Base-by-base conservation (phyloP, 1,140 invertebrate species). In the Lanistes nyassanus region DNA sequence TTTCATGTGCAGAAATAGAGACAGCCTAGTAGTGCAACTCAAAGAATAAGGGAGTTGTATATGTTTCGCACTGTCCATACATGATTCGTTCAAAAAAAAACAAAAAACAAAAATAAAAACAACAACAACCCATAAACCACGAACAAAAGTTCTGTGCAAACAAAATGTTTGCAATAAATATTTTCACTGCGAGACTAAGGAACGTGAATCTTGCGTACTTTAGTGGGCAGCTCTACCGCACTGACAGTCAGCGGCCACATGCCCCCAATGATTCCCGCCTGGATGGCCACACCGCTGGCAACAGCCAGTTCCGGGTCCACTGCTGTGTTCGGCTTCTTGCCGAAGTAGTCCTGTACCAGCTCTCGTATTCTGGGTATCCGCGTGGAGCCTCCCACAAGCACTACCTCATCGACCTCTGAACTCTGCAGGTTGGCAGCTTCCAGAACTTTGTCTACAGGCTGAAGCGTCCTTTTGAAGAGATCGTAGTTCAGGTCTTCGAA, bases 341-440 rank as follows among this genome's bases (percentile, higher is more conserved):
- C 80, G 74, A 89, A 91, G 79, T 85, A 90, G 3, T 85, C 79
- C 7, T 76, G 80, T 26, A 91, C 88, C 62, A 90, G 76, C 72
- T 88, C 74, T 74, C 89, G 74, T 1, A 91, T 85, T 80, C 85
- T 88, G 39, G 90, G 90, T 65, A 91, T 90, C 74, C 89, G 78
- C 11, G 90, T 91, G n/a, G 90, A 91, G 21, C 90, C 90, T 7
- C 90, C 90, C 21, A 91, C 90, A 74, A 91, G 72, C n/a, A 91
- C 89, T 66, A 91, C 85, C 81, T 91, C 90, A 81, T 91, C 88
- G 23, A 91, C 83, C 39, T 91, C 87, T 26, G 83, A 79, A 76
- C 42, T 82, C 16, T 64, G 72, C 51, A 88, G 53, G 73, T 99
- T 97, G 51, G 97, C 96, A 90, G 98, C 97, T 90, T 99, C 96